A percentile compares a stretch with the other conserved stretches of the same genome.
Conservation (phyloP, 2,113 vertebrate species). For the Microcebus griseorufus region DNA sequence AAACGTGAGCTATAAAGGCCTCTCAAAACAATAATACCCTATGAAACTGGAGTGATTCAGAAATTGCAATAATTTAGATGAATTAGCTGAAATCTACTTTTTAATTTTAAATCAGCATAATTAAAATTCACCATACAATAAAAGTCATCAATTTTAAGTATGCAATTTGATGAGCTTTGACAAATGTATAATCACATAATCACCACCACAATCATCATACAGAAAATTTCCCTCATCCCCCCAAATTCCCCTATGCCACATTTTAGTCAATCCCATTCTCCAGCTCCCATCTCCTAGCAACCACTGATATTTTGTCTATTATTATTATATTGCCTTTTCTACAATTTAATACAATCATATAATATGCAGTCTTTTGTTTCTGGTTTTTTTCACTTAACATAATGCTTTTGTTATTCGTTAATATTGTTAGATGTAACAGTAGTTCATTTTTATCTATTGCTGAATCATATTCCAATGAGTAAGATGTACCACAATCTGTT, state of each 20-base stretch:
- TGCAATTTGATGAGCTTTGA: neutral
- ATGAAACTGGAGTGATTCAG: neutral
- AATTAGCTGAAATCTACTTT: neutral
- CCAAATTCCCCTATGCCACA: neutral
- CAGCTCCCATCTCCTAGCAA: neutral
- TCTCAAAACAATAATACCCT: neutral
- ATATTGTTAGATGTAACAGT: neutral
- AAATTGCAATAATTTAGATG: neutral
- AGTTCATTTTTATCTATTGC: neutral
- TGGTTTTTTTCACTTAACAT: neutral
- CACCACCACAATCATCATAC: neutral
- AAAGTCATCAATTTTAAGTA: neutral
- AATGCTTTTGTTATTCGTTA: neutral
- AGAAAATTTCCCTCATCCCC: neutral
- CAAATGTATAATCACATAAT: neutral
- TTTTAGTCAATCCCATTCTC: neutral
- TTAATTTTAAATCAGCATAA: neutral
- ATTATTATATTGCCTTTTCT: neutral
- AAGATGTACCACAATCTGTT: neutral
- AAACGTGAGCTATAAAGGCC: neutral
- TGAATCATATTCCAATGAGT: neutral
- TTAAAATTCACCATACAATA: neutral
- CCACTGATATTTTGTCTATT: neutral
- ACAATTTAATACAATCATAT: neutral
- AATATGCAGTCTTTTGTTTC: neutral